A percentile compares a stretch with the other conserved stretches of the same genome.
These are phyloP conservation scores for Cheiracanthium punctorium DNA, from an alignment of 2,888 invertebrate genomes.

Conservation along the genomic window DNA sequence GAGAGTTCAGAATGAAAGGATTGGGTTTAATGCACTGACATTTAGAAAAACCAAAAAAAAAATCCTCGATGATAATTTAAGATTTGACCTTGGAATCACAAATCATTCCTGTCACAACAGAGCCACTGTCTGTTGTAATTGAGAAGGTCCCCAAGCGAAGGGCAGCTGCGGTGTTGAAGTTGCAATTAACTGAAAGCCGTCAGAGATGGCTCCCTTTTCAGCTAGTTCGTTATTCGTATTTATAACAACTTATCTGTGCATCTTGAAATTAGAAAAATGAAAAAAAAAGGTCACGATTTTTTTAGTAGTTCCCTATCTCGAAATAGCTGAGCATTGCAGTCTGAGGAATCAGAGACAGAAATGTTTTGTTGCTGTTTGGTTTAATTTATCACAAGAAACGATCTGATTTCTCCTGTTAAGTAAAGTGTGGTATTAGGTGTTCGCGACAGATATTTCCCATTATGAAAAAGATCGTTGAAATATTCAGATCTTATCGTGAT, in stretches of 20 bases:
- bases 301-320: too few species aligned
- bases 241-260: neutral
- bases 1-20: neutral
- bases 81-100: neutral
- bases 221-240: neutral
- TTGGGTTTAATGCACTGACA: neutral
- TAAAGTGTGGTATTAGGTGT: too few species aligned
- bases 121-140: slow-evolving; percentile 2
- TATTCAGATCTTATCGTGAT: too few species aligned
- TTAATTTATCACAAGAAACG: too few species aligned
- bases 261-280: too few species aligned
- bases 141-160: neutral
- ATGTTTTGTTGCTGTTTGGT: too few species aligned
- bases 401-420: too few species aligned
- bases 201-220: neutral
- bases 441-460: too few species aligned
- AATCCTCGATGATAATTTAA: neutral
- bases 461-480: too few species aligned
- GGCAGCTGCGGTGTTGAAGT: slow-evolving; percentile 2
- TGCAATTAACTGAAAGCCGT: neutral
- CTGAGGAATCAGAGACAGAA: too few species aligned
- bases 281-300: neutral
- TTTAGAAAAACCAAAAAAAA: neutral
- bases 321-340: too few species aligned
- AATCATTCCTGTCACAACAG: neutral